These are phyloP conservation scores for Oncopodura yosiiana DNA, from an alignment of 1,140 invertebrate species.

Conservation along the genomic window DNA sequence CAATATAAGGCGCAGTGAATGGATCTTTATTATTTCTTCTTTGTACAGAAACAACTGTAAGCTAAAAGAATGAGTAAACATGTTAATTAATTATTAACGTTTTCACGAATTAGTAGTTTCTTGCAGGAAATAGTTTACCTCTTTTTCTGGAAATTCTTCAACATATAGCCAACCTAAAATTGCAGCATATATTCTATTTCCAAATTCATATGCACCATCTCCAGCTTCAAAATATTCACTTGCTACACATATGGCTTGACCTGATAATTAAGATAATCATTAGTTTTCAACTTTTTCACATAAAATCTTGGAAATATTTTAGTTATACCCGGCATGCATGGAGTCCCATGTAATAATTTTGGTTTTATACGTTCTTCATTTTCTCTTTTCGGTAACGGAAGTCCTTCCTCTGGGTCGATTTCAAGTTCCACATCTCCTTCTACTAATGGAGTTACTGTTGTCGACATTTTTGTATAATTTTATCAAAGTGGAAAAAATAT, in stretches of 20 bases:
- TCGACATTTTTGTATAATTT: no score
- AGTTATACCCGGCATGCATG: slow-evolving; percentile 7
- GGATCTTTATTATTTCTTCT: slow-evolving; percentile 18
- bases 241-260: slow-evolving; percentile 27
- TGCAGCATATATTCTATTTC: slow-evolving; percentile 27
- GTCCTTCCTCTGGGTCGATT: slow-evolving; percentile 9
- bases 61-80: slow-evolving; percentile 6
- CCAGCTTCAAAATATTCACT: slow-evolving; percentile 35
- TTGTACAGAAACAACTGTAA: slow-evolving; percentile 29
- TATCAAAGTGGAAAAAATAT: no score
- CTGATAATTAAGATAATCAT: slow-evolving; percentile 9
- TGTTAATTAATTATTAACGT: no score
- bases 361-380: slow-evolving; percentile 9
- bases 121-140: slow-evolving; percentile 15
- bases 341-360: slow-evolving; percentile 4
- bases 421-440: slow-evolving; percentile 7
- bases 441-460: no score
- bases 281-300: background rate
- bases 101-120: no score
- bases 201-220: slow-evolving; percentile 33
- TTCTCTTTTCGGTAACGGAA: background rate
- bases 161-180: slow-evolving; percentile 17
- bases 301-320: background rate
- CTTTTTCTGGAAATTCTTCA: slow-evolving; percentile 30
- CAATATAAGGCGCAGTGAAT: slow-evolving; percentile 26